Evolutionary conservation across 2,888 invertebrate genomes (phyloP), one percentile per base, ranked within the genome.

Genomic region (Bimastos eiseni): DNA sequence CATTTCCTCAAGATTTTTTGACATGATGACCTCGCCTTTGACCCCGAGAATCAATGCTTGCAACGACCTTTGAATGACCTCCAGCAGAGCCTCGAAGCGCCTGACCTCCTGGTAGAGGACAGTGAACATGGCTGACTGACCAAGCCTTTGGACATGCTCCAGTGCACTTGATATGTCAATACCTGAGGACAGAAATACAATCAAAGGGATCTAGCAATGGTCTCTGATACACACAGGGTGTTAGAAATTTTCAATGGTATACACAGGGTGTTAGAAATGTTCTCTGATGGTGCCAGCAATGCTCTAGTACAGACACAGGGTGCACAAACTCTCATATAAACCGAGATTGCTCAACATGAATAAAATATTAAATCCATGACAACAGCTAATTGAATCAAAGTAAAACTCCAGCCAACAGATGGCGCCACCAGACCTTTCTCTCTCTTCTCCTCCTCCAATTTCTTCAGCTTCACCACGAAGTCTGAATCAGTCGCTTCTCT

Each of bases 41-140:
- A 94, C 70, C 93, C 93, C 83, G 41, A 93, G 93, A n/a, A 92
- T 92, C 17, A 95, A 93, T 30, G 92, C 91, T 34, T 92, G 92
- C 90, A 95, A 92, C 15, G 94, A 94, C 34, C 92, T 92, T 91
- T 94, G 94, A 55, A 95, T 94, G 36, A 94, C 90, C 24, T 90
- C 89, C 44, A 95, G 93, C 84, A 95, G 92, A 36, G 93, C 92
- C 92, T 95, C 94, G 92, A 94, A 95, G 49, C 95, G 93, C 91
- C 94, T 94, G 30, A 95, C 93, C 93, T 95, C 95, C 93, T 95
- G 95, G 37, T 94, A 92, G n/a, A 95, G 92, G 2, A 95, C 94
- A 0, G 94, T 95, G 89, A 94, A 93, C 91, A 95, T 92, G n/a
- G 95, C 95, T 17, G 95, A 94, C 92, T 93, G 93, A 83, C 92